Conservation (phyloP, 2,113 vertebrate genomes). For the Garra rufa region DNA sequence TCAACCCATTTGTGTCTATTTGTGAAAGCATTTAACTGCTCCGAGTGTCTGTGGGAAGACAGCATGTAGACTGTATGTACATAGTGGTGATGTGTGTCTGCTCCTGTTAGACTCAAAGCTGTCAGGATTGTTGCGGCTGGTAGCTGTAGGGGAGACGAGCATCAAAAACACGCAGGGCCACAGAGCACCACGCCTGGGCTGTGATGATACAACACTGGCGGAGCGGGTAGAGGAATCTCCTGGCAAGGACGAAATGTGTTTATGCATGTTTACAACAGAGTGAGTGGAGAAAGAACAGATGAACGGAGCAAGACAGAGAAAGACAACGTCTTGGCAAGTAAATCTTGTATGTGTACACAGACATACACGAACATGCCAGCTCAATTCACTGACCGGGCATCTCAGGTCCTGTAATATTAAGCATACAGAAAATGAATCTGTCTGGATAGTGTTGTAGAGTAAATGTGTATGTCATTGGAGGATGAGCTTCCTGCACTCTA, state of each 20-base stretch:
- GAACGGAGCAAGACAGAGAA: constrained; percentile 15
- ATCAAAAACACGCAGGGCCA: not conserved
- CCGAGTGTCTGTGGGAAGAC: not conserved
- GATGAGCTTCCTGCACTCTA: constrained; percentile 64
- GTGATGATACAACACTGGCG: constrained; percentile 24
- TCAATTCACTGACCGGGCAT: not conserved
- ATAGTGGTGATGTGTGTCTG: constrained; percentile 25
- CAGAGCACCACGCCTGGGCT: not conserved
- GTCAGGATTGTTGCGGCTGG: constrained; percentile 6
- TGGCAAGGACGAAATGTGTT: constrained; percentile 15
- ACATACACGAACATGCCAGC: too few species aligned
- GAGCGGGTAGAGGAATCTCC: constrained; percentile 23
- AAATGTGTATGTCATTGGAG: constrained; percentile 57
- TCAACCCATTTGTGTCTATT: not conserved
- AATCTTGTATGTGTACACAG: not conserved
- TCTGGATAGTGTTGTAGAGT: not conserved
- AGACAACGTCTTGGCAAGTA: not conserved
- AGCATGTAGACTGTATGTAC: constrained; percentile 20
- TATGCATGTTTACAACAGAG: not conserved
- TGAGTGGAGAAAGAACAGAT: constrained; percentile 1
- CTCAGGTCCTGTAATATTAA: not conserved
- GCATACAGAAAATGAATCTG: not conserved
- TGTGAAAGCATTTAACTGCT: not conserved
- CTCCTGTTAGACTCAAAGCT: constrained; percentile 22
- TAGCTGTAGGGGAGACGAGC: constrained; percentile 28